These are phyloP conservation scores for Chaetoderma sp. DNA, from an alignment of 2,888 invertebrate genomes.

Conservation along the genomic window DNA sequence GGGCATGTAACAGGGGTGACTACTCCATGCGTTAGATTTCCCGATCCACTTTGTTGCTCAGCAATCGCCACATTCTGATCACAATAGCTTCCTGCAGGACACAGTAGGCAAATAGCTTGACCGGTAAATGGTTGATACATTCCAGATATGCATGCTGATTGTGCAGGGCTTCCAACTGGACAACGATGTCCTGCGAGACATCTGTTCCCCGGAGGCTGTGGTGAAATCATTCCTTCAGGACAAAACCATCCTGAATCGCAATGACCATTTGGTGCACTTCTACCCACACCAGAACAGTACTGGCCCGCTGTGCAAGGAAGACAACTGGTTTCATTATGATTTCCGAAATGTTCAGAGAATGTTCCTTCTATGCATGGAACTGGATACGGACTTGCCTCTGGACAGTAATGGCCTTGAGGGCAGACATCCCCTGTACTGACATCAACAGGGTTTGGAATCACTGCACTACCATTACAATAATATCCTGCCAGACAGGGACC, in stretches of 20 bases:
- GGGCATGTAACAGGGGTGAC: slow-evolving; percentile 63
- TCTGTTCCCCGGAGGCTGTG: slow-evolving; percentile 61
- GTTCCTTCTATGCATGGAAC: slow-evolving; percentile 59
- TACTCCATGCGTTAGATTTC: slow-evolving; percentile 62
- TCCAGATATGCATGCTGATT: slow-evolving; percentile 61
- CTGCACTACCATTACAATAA: slow-evolving; percentile 58
- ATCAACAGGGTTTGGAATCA: slow-evolving; percentile 60
- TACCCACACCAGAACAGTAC: slow-evolving; percentile 58
- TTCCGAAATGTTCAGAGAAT: slow-evolving; percentile 52
- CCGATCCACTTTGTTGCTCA: slow-evolving; percentile 62
- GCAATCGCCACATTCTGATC: slow-evolving; percentile 62
- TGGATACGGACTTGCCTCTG: slow-evolving; percentile 50
- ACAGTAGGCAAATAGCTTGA: slow-evolving; percentile 52
- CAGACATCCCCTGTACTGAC: slow-evolving; percentile 65
- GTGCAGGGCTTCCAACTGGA: slow-evolving; percentile 54
- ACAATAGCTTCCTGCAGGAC: slow-evolving; percentile 63
- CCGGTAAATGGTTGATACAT: slow-evolving; percentile 56
- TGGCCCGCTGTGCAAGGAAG: slow-evolving; percentile 63
- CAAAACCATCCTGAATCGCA: slow-evolving; percentile 64
- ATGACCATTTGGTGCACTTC: slow-evolving; percentile 52
- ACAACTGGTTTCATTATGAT: slow-evolving; percentile 59
- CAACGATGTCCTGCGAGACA: slow-evolving; percentile 64
- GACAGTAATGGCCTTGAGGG: slow-evolving; percentile 65
- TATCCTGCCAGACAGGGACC: slow-evolving; percentile 61
- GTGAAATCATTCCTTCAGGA: slow-evolving; percentile 52